Conservation (phyloP, 2,888 invertebrate species). For the Folsomia candida region DNA sequence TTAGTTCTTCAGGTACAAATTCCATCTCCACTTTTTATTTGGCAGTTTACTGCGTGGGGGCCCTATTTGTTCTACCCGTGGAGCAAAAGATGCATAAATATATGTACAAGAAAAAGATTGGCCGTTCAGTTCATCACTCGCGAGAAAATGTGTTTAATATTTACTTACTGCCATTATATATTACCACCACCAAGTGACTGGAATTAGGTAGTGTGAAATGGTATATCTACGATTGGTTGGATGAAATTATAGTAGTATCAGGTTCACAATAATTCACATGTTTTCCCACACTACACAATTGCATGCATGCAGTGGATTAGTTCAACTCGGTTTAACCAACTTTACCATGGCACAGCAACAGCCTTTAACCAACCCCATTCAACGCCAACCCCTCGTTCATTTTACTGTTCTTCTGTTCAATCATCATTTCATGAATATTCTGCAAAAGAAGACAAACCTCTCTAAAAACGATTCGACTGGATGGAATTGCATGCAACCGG, state of each 20-base stretch:
- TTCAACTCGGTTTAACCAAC: background rate
- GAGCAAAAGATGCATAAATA: no score
- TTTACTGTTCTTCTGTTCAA: background rate
- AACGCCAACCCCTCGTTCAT: background rate
- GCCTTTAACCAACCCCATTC: background rate
- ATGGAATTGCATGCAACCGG: background rate
- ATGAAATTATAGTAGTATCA: no score
- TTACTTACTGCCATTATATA: background rate
- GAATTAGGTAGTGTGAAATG: no score
- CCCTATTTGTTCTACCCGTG: no score
- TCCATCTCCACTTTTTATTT: no score
- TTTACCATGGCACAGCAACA: background rate
- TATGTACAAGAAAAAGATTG: no score
- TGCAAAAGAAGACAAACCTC: background rate
- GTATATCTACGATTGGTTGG: no score
- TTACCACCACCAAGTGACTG: background rate
- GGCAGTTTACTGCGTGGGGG: no score
- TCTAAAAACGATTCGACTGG: background rate
- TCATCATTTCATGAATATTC: background rate
- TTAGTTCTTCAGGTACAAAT: no score
- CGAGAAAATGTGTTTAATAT: no score
- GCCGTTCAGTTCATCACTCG: no score
- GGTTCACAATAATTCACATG: no score
- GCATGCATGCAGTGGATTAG: background rate
- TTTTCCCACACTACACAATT: background rate